phyloP scores from a whole-genome alignment of 2,888 invertebrate genomes.

The Pogonocherus hispidulus region DNA sequence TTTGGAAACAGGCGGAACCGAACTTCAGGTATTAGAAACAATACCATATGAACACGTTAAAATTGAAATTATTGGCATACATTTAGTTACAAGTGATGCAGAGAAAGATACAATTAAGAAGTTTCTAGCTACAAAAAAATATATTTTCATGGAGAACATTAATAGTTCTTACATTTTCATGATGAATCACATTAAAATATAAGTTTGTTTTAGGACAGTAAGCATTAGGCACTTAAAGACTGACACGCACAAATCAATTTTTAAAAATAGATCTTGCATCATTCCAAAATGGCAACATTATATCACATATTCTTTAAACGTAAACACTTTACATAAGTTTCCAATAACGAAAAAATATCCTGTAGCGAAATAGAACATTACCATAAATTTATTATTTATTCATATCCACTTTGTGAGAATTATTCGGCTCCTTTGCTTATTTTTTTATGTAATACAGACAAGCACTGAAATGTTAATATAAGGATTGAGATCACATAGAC shows the following conservation, averaged over 20 bases:
- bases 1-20: conserved; percentile 74
- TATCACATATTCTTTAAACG: neutral
- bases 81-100: conserved; percentile 60
- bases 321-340: too few relatives aligned
- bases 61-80: conserved; percentile 68
- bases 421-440: too few relatives aligned
- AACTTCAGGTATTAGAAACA: conserved; percentile 72
- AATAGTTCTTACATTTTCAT: conserved; percentile 64
- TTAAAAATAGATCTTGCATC: conserved; percentile 4
- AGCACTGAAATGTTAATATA: too few relatives aligned
- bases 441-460: too few relatives aligned
- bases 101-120: conserved; percentile 65
- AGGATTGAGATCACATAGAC: too few relatives aligned
- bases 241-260: conserved; percentile 26
- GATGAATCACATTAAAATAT: conserved; percentile 57
- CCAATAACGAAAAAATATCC: too few relatives aligned
- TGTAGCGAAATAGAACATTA: too few relatives aligned
- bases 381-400: neutral
- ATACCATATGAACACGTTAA: conserved; percentile 72
- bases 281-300: conserved; percentile 16
- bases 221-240: conserved; percentile 18
- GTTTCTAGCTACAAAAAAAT: conserved; percentile 65
- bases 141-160: conserved; percentile 63
- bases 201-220: conserved; percentile 26
- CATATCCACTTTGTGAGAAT: too few relatives aligned